A percentile compares a stretch with the other conserved stretches of the same genome.
These are phyloP conservation scores for Epicampocera succincta DNA, from an alignment of 2,888 invertebrate species.

Conservation along the genomic window DNA sequence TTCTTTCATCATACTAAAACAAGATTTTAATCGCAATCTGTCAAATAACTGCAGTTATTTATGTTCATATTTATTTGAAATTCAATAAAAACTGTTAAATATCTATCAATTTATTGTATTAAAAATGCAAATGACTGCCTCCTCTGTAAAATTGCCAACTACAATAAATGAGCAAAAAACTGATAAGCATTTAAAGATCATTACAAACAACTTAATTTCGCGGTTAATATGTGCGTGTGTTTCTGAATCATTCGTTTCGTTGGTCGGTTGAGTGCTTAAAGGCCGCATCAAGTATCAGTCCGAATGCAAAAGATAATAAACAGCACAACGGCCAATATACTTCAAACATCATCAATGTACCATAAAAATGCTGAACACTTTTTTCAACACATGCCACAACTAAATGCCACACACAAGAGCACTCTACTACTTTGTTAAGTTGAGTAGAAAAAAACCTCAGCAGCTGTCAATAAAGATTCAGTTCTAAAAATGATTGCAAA, in stretches of 20 bases:
- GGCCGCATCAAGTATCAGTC: conserved; percentile 33
- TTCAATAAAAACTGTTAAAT: neutral
- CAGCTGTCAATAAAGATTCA: conserved; percentile 13
- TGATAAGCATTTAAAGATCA: conserved; percentile 59
- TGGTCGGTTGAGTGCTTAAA: conserved; percentile 33
- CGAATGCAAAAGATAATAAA: conserved; percentile 49
- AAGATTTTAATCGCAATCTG: conserved; percentile 65
- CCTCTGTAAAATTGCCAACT: conserved; percentile 39
- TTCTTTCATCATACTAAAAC: conserved; percentile 44
- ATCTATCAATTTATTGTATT: neutral
- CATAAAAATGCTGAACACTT: conserved; percentile 58
- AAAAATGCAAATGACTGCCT: conserved; percentile 8
- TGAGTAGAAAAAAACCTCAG: conserved; percentile 6
- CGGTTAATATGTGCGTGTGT: conserved; percentile 37
- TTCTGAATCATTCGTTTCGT: conserved; percentile 6
- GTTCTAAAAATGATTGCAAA: conserved; percentile 13
- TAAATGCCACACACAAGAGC: conserved; percentile 49
- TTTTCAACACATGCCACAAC: conserved; percentile 52
- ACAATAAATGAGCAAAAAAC: conserved; percentile 61
- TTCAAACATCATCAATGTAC: conserved; percentile 49
- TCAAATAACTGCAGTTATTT: conserved; percentile 55
- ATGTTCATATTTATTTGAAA: neutral
- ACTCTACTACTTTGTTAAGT: neutral
- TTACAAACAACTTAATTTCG: conserved; percentile 67
- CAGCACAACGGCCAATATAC: conserved; percentile 23